Conservation (phyloP, 2,113 vertebrate genomes). For the Pholis gunnellus region DNA sequence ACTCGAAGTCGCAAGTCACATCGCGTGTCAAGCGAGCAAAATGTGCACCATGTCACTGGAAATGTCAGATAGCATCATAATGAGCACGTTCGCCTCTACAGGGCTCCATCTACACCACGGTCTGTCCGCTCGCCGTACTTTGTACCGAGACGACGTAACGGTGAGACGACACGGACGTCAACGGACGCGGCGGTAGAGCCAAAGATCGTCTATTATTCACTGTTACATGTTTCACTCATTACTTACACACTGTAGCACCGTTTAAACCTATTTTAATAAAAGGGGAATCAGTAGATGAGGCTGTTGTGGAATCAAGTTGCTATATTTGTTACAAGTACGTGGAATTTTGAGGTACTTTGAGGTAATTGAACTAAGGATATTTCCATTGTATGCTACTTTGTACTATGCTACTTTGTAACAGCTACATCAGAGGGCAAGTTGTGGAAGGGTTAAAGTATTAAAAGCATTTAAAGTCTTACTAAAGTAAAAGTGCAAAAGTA, state of each 20-base stretch:
- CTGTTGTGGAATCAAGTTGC: neutral
- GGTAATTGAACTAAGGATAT: neutral
- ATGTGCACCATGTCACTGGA: neutral
- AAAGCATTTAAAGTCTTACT: too few relatives aligned
- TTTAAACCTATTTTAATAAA: neutral
- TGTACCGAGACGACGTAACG: conserved; percentile 18
- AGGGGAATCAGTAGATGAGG: too few relatives aligned
- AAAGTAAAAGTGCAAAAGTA: too few relatives aligned
- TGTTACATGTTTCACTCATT: neutral
- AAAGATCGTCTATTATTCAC: neutral
- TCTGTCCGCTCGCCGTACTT: conserved; percentile 27
- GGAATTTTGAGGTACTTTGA: too few relatives aligned
- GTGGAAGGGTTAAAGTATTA: too few relatives aligned
- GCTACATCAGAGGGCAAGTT: too few relatives aligned
- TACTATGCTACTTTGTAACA: too few relatives aligned
- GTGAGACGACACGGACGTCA: conserved; percentile 23
- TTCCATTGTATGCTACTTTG: neutral
- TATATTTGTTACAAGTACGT: neutral
- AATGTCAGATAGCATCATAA: conserved; percentile 8
- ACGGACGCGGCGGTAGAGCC: neutral
- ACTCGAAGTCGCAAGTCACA: conserved; percentile 35
- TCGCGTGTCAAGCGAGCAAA: neutral
- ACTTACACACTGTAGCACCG: neutral
- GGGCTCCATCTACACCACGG: conserved; percentile 51
- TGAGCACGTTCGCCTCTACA: neutral